Evolutionary conservation across 2,113 vertebrate species (phyloP), one percentile per base, ranked within the genome.

Genomic region (Corythoichthys haematopterus): DNA sequence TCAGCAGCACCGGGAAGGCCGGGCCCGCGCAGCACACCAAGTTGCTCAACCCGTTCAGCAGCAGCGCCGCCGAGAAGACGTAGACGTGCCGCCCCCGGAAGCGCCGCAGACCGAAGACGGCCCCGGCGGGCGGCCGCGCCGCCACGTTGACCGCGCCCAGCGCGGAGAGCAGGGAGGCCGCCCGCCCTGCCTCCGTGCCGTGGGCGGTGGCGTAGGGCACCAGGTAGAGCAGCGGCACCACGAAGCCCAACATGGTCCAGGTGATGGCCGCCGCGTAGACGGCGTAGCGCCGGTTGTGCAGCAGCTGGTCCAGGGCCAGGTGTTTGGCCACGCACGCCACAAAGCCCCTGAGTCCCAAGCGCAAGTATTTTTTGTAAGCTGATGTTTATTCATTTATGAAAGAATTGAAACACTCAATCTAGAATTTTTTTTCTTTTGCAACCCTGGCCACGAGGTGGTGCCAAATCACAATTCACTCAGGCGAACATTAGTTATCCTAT

Each of bases 271-370:
- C 70, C 0, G 92, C 82, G 38, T 88, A 96, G 37, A 91, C 84
- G 0, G 89, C 84, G 84, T 94, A 98, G 8, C 91, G 85, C 0
- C 76, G 64, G 66, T 97, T 97, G 76, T 89, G 84, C 71, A 75
- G 81, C 50, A 98, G 79, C 78, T 96, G 86, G 74, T 97, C 94
- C n/a, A 97, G 95, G 71, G 95, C 96, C 91, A 98, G 90, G 86
- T 96, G 90, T 64, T 90, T 92, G 77, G 64, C 92, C 33, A 84
- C 56, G 0, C 56, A 74, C 4, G 74, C 65, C 35, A n/a, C 4
- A 48, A 86, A 74, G 66, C 14, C 20, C 20, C 20, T 28, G 20
- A 28, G 20, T 28, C 20, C 20, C 20, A 28, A 28, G 20, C 20
- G 20, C 20, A 28, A 28, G 20, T 28, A 28, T 28, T 28, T 28